A percentile compares a stretch with the other conserved stretches of the same genome.
phyloP scores from a whole-genome alignment of 2,113 vertebrate genomes.

The Pachycephala philippinensis region DNA sequence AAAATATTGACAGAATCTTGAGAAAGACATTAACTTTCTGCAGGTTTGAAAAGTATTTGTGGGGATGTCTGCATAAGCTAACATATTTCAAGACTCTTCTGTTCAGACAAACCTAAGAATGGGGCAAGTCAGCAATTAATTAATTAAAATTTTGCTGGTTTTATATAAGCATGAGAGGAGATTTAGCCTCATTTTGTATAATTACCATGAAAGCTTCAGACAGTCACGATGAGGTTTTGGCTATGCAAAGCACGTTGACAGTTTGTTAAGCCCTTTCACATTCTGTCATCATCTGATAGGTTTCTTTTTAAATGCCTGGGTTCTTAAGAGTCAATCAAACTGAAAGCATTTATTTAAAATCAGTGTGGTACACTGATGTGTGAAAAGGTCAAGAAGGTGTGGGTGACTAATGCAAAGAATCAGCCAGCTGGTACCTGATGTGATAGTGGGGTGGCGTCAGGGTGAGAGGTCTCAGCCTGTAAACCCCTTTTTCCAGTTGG shows the following conservation, averaged over 20 bases:
- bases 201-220: neutral
- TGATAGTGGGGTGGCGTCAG: neutral
- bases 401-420: neutral
- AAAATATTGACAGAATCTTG: neutral
- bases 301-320: neutral
- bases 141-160: neutral
- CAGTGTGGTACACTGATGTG: neutral
- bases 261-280: neutral
- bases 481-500: neutral
- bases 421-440: conserved; percentile 17
- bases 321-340: neutral
- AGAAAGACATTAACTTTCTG: neutral
- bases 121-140: neutral
- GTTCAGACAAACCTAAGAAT: neutral
- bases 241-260: neutral
- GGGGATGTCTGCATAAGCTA: neutral
- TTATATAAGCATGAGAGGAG: neutral
- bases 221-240: neutral
- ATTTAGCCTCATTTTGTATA: neutral
- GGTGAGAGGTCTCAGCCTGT: neutral
- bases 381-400: neutral
- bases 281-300: neutral
- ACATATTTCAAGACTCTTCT: neutral
- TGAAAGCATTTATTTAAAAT: neutral
- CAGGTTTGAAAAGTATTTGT: neutral